These are phyloP conservation scores for Salarias fasciatus DNA, from an alignment of 2,797 vertebrate species.

Conservation along the genomic window DNA sequence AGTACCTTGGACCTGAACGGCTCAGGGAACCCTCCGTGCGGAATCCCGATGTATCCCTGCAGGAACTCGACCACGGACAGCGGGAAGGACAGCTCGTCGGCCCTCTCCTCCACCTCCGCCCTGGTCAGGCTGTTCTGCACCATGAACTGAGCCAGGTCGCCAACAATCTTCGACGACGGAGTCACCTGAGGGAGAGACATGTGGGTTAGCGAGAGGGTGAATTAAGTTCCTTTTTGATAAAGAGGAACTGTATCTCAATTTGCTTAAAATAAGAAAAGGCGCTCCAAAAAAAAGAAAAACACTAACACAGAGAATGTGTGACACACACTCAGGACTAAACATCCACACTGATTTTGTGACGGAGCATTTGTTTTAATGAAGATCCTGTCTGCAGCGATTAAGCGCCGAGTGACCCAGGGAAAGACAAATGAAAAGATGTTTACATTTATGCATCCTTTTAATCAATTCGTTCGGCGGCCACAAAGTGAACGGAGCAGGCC, in stretches of 20 bases:
- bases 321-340: slow-evolving; percentile 12
- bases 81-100: slow-evolving; percentile 94
- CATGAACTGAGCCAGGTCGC: slow-evolving; percentile 98
- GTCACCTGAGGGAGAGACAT: slow-evolving; percentile 86
- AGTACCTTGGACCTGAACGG: slow-evolving; percentile 91
- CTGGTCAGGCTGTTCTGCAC: slow-evolving; percentile 91
- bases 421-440: slow-evolving; percentile 52
- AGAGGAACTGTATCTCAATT: slow-evolving; percentile 5
- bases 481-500: slow-evolving; percentile 18
- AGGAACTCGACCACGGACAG: slow-evolving; percentile 94
- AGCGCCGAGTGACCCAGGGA: slow-evolving; percentile 29
- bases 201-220: slow-evolving; percentile 2
- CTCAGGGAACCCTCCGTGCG: slow-evolving; percentile 94
- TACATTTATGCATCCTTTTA: slow-evolving; percentile 39
- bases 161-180: slow-evolving; percentile 95
- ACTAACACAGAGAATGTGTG: too few species aligned
- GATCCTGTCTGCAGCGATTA: slow-evolving; percentile 45
- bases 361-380: slow-evolving; percentile 46
- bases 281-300: too few species aligned
- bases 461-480: slow-evolving; percentile 43
- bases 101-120: slow-evolving; percentile 87
- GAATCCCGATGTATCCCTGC: slow-evolving; percentile 91
- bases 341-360: slow-evolving; percentile 21
- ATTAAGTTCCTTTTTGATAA: not conserved
- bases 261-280: not conserved